Base-by-base conservation (phyloP, 1,140 invertebrate species). In the Heliconius hewitsoni region DNA sequence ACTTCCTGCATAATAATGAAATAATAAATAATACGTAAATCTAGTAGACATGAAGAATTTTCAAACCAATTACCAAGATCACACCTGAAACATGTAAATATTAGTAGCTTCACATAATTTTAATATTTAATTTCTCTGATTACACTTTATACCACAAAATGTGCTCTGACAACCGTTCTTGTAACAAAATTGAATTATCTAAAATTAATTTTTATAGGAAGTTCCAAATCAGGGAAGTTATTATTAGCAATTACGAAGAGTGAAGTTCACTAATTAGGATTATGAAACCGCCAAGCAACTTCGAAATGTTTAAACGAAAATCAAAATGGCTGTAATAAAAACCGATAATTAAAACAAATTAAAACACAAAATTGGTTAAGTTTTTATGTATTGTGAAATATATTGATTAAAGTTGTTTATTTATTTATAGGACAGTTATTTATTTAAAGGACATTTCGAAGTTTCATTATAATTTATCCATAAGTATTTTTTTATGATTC, bases 251-350 rank as follows among this genome's bases (percentile, higher is more conserved):
- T 83, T 83, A 83, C 55, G 66, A 77, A 74, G 78, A 81, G 74
- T 60, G 30, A 83, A 83, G 76, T 80, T 83, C 74, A 50, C 82
- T 82, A 83, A 83, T 83, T 83, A 83, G 78, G 76, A 77, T 77
- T 81, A 83, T 76, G 78, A 80, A 73, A 78, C 82, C 80, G 73
- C 76, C 57, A 78, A 80, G 60, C 74, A 83, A 83, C 80, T 83
- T 82, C 72, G 71, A 78, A 82, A 81, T 81, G 80, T 82, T 83
- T 77, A 71, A 78, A 78, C 80, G 73, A 73, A 82, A 82, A 83
- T 83, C 77, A 76, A 77, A 78, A 80, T 83, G 78, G 81, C 74
- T 81, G 78, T 74, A 83, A 83, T 80, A 83, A 83, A 83, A 83
- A 77, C 55, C 80, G 75, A 79, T 74, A 55, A 83, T 83, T 82